These are phyloP conservation scores for Ianthella basta DNA, from an alignment of 37 sponge, comb jelly and placozoan species.

Conservation along the genomic window DNA sequence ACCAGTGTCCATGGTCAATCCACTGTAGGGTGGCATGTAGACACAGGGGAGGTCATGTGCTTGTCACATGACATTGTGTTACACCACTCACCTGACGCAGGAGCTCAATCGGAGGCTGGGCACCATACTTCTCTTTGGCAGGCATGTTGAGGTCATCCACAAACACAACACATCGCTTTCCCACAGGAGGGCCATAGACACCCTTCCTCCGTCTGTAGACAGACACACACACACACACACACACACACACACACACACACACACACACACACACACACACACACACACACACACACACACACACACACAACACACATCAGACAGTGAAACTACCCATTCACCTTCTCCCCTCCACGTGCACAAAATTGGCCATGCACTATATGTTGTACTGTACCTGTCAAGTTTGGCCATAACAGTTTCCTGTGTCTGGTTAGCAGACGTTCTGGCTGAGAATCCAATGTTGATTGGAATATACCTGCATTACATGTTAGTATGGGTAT, in stretches of 20 bases:
- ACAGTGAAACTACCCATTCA: too few relatives aligned
- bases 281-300: slow-evolving; percentile 24
- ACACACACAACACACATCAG: background rate
- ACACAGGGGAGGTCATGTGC: background rate
- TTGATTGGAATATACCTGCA: slow-evolving; percentile 92
- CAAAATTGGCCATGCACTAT: too few relatives aligned
- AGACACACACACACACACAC: slow-evolving; percentile 11
- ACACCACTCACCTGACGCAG: slow-evolving; percentile 71
- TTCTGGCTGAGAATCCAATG: slow-evolving; percentile 97
- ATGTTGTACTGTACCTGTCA: slow-evolving; percentile 58
- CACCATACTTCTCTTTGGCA: slow-evolving; percentile 97
- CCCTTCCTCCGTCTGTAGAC: slow-evolving; percentile 81
- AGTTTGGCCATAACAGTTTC: slow-evolving; percentile 96
- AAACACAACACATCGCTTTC: slow-evolving; percentile 89
- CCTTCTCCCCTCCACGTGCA: too few relatives aligned
- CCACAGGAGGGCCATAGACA: slow-evolving; percentile 94
- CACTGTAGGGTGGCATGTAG: slow-evolving; percentile 43
- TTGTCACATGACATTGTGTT: background rate
- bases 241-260: slow-evolving; percentile 31
- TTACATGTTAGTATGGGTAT: background rate
- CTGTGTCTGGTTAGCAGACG: slow-evolving; percentile 95
- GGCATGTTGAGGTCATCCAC: slow-evolving; percentile 99
- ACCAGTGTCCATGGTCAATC: slow-evolving; percentile 95
- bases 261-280: slow-evolving; percentile 35
- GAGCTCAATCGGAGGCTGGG: slow-evolving; percentile 98